Base-by-base conservation (phyloP, 92 coral and sea anemone genomes). In the Porites lobata region DNA sequence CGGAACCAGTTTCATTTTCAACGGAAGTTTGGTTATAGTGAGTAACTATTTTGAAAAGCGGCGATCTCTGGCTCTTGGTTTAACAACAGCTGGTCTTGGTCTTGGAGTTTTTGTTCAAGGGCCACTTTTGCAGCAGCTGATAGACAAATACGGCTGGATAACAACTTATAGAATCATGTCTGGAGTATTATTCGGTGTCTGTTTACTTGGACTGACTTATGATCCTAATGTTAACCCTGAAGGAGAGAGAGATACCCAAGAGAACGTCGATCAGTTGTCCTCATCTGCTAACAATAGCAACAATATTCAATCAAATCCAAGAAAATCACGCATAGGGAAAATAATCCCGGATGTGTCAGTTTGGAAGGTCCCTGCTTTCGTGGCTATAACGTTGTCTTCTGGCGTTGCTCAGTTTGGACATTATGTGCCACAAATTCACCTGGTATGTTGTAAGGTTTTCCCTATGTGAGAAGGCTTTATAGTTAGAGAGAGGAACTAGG, bases 1-100 rank as follows among this genome's bases (percentile, higher is more conserved):
- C 12, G 94, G 94, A 32, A 51, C 89, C 22, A 87, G 94, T 63
- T 87, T 82, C 70, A 61, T 91, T 4, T 91, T 81, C 78, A 82
- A 85, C 29, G 52, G 89, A 4, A 50, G 91, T 61, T 63, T 82
- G 67, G 74, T 87, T 12, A 59, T 91, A 13, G 61, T 85, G 13
- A 67, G 78, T 29, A 82, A 78, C 43, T 81, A 87, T 79, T 91
- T 91, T 75, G 69, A 20, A 19, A 69, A 70, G 52, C 78, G 89
- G 51, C 91, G 92, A 13, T 73, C 91, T 1, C 53, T 88, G 53
- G 94, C 94, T 1, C 63, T 82, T 15, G 94, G 92, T 15, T n/a
- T 91, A n/a, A 43, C 87, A 0, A 50, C 88, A 18, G 88, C 85
- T 47, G 94, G 94, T 1, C 89, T 76, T 9, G 94, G 94, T 8